phyloP scores from a whole-genome alignment of 2,888 invertebrate genomes.

The Incurvaria masculella region DNA sequence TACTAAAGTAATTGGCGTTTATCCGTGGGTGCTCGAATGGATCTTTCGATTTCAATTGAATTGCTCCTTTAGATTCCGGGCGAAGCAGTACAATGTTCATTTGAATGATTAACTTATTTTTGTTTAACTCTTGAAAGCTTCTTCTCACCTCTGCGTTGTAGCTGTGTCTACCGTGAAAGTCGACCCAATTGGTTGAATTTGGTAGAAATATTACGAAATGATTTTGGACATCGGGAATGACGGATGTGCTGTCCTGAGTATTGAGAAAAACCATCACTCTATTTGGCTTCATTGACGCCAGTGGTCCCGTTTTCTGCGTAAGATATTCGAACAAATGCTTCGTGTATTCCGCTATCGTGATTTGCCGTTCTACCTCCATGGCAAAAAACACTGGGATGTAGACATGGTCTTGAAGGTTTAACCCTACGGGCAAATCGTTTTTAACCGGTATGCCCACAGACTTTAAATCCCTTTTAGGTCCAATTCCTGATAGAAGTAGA shows the following conservation, averaged over 20 bases:
- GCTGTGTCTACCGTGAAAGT: slow-evolving; percentile 26
- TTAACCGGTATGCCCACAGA: slow-evolving; percentile 34
- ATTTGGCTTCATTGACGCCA: slow-evolving; percentile 38
- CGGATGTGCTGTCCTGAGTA: slow-evolving; percentile 27
- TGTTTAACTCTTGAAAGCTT: slow-evolving; percentile 25
- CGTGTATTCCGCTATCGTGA: slow-evolving; percentile 25
- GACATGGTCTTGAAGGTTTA: slow-evolving; percentile 52
- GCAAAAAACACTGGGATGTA: slow-evolving; percentile 34
- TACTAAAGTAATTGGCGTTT: slow-evolving; percentile 60
- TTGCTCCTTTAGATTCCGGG: slow-evolving; percentile 64
- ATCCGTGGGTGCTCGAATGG: slow-evolving; percentile 66
- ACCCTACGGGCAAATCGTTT: slow-evolving; percentile 47
- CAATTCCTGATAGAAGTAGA: slow-evolving; percentile 51
- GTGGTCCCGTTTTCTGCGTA: slow-evolving; percentile 41
- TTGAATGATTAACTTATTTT: slow-evolving; percentile 31
- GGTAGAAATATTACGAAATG: slow-evolving; percentile 31
- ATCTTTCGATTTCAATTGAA: slow-evolving; percentile 63
- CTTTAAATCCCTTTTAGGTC: slow-evolving; percentile 38
- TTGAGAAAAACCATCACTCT: slow-evolving; percentile 31
- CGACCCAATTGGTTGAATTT: slow-evolving; percentile 22
- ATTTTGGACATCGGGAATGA: slow-evolving; percentile 29
- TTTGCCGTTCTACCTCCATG: slow-evolving; percentile 23
- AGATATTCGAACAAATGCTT: slow-evolving; percentile 41
- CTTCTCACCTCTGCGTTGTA: slow-evolving; percentile 24
- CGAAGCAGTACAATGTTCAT: slow-evolving; percentile 59